These are phyloP conservation scores for Papilio elwesi DNA, from an alignment of 2,888 invertebrate species.

Conservation along the genomic window DNA sequence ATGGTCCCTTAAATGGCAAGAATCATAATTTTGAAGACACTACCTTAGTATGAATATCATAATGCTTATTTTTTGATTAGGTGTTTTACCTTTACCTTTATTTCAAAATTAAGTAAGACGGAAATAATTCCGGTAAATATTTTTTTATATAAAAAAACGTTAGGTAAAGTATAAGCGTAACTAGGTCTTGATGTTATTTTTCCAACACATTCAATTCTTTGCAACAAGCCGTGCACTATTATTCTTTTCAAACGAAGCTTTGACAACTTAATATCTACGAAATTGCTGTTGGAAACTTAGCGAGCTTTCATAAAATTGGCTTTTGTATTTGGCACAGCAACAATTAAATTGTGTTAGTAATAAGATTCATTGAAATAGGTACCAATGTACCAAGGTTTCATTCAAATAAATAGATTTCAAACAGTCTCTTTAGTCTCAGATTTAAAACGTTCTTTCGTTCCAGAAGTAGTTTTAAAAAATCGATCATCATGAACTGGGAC, in stretches of 20 bases:
- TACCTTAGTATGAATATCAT: too few relatives aligned
- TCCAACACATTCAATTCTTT: slow-evolving; percentile 6
- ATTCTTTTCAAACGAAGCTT: slow-evolving; percentile 20
- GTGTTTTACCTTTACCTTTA: too few relatives aligned
- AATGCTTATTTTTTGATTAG: too few relatives aligned
- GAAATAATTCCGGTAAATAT: too few relatives aligned
- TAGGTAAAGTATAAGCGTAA: neutral
- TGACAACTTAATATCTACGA: slow-evolving; percentile 23
- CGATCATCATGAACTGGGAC: neutral
- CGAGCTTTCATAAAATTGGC: slow-evolving; percentile 26
- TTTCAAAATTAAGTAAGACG: too few relatives aligned
- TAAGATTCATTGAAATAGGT: slow-evolving; percentile 1
- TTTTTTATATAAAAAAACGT: too few relatives aligned
- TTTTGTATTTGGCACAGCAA: slow-evolving; percentile 13
- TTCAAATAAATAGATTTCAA: neutral
- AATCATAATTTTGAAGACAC: too few relatives aligned
- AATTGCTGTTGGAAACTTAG: slow-evolving; percentile 30
- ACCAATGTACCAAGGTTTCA: neutral
- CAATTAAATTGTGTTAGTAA: slow-evolving; percentile 17
- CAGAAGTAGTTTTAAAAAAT: neutral
- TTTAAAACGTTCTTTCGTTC: neutral
- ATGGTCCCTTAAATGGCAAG: too few relatives aligned
- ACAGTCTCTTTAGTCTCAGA: too few relatives aligned
- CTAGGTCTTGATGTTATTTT: neutral
- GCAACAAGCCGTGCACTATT: slow-evolving; percentile 7